A percentile compares a stretch with the other conserved stretches of the same genome.
These are phyloP conservation scores for Aromia moschata DNA, from an alignment of 2,888 invertebrate species.

Conservation along the genomic window DNA sequence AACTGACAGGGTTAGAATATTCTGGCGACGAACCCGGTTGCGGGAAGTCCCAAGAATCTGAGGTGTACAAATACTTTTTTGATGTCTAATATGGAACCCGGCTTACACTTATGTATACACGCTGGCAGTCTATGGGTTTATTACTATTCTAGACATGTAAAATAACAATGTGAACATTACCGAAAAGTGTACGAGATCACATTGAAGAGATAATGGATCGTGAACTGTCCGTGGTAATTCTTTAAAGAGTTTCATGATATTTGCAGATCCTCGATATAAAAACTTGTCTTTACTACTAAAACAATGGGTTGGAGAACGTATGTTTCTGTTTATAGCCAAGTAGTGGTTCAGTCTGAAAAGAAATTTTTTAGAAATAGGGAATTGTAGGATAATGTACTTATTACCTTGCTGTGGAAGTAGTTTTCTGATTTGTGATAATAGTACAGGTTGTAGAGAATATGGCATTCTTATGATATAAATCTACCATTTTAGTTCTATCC, in stretches of 20 bases:
- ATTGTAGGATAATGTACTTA: too few species aligned
- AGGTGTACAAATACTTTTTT: too few species aligned
- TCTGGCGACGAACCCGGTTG: too few species aligned
- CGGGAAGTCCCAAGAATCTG: too few species aligned
- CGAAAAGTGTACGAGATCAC: conserved; percentile 29
- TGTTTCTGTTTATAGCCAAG: neutral
- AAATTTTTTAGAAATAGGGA: too few species aligned
- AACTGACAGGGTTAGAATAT: too few species aligned
- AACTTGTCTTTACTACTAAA: conserved; percentile 5
- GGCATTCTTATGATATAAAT: conserved; percentile 32
- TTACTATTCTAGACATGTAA: too few species aligned
- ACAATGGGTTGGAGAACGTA: neutral
- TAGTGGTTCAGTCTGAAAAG: conserved; percentile 31
- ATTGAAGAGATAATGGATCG: conserved; percentile 28
- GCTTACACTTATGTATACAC: too few species aligned
- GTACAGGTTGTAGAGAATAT: conserved; percentile 35
- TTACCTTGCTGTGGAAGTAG: neutral
- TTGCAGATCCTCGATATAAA: conserved; percentile 13
- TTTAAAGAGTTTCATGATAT: conserved; percentile 32
- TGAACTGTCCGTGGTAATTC: conserved; percentile 30
- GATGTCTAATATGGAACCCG: too few species aligned
- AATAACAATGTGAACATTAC: conserved; percentile 1
- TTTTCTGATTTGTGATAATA: conserved; percentile 20
- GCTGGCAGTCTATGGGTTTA: too few species aligned
- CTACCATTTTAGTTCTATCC: conserved; percentile 23